Evolutionary conservation across 2,797 vertebrate species (phyloP).

Genomic region (Mormyrops attenuatus): DNA sequence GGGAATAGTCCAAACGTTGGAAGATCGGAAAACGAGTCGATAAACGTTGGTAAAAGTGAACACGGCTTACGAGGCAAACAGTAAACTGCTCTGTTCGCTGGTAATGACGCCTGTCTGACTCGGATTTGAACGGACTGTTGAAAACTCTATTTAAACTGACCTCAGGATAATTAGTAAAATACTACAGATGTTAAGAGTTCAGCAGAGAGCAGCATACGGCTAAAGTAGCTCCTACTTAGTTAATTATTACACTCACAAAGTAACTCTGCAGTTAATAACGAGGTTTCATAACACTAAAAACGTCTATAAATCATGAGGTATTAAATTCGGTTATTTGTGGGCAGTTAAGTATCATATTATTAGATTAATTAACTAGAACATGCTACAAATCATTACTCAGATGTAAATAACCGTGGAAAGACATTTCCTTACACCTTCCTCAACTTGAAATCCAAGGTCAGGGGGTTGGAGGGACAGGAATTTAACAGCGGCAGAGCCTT

Average conservation of each 20-base stretch:
- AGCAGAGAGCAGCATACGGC: neutral
- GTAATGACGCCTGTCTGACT: slow-evolving; percentile 3
- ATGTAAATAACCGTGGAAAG: neutral
- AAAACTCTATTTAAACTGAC: neutral
- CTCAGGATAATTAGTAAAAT: neutral
- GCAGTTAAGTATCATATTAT: neutral
- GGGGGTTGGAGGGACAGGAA: neutral
- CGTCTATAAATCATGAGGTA: neutral
- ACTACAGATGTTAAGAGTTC: neutral
- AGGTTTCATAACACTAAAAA: neutral
- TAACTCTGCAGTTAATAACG: neutral
- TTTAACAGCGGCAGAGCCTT: neutral
- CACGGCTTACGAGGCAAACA: slow-evolving; percentile 1
- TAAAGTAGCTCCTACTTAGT: neutral
- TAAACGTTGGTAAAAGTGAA: neutral
- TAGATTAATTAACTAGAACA: neutral
- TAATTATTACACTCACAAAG: neutral
- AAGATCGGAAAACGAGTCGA: slow-evolving; percentile 6
- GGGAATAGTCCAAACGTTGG: neutral
- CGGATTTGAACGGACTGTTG: neutral
- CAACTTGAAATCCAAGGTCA: neutral
- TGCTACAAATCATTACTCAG: neutral
- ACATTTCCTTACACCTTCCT: neutral
- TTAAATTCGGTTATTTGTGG: neutral
- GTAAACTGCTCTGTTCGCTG: neutral